Evolutionary conservation across 1,140 invertebrate species (phyloP), one percentile per base, ranked within the genome.

Genomic region (Diachasmimorpha longicaudata): DNA sequence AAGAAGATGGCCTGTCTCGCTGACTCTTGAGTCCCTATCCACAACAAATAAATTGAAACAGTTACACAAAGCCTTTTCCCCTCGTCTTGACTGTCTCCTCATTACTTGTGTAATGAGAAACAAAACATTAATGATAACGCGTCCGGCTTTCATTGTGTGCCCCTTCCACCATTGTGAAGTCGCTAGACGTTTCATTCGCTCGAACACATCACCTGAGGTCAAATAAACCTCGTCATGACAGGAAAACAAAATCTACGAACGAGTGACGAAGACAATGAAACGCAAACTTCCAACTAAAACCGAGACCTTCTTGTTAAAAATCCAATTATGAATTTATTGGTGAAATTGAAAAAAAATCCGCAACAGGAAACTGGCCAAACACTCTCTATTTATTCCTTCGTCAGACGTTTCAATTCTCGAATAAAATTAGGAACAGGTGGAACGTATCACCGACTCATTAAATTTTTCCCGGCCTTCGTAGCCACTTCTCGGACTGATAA

Each of bases 401-500:
- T 6, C 31, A 31, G 2, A 31, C 31, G 31, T 31, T 31, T 6
- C 6, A 6, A 31, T 31, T 31, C 31, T n/a, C 10, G 58, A 52
- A 72, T n/a, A 52, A 16, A 55, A 37, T 55, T 16, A 8, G 2
- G 21, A 19, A n/a, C 44, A 44, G 48, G 66, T 21, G 39, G 68
- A 74, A 44, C 66, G 39, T 46, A 37, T 11, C 39, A 70, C n/a
- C 69, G 55, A 66, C 25, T 70, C 42, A 46, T 10, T 10, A 71
- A 36, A 23, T 71, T 72, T 76, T 71, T 76, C 69, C 46, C 69
- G 74, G 74, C 69, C 52, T 25, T 46, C 31, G 37, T 71, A 42
- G 74, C 74, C 74, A 72, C 52, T 42, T 71, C 74, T 76, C 74
- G 74, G 74, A 76, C 74, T 76, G 74, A 76, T 76, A 63, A 77